Evolutionary conservation across 2,888 invertebrate species (phyloP).

Genomic region (Theretra japonica): DNA sequence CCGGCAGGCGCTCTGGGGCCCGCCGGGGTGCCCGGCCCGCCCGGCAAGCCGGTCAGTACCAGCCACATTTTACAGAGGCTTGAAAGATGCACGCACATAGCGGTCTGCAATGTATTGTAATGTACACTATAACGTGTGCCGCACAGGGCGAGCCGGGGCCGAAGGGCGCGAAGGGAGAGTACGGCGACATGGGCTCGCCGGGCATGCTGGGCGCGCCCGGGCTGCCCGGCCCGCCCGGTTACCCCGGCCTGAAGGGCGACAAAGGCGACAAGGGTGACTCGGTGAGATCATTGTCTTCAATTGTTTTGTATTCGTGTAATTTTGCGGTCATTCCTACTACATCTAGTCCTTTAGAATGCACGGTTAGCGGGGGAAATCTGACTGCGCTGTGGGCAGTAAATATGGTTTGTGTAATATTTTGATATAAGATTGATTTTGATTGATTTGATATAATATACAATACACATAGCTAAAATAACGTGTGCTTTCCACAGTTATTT

Average conservation of each 20-base stretch:
- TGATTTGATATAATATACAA: neutral
- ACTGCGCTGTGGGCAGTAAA: no score
- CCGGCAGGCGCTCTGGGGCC: slow-evolving; percentile 90
- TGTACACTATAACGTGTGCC: neutral
- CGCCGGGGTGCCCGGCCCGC: slow-evolving; percentile 94
- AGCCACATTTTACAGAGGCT: neutral
- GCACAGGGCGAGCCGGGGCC: slow-evolving; percentile 91
- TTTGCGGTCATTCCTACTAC: no score
- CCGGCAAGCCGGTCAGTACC: slow-evolving; percentile 89
- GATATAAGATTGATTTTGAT: no score
- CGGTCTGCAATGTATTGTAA: no score
- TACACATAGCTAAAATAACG: slow-evolving; percentile 28
- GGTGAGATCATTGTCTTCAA: slow-evolving; percentile 82
- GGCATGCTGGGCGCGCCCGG: slow-evolving; percentile 98
- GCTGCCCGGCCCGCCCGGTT: slow-evolving; percentile 91
- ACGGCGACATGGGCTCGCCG: slow-evolving; percentile 96
- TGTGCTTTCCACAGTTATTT: no score
- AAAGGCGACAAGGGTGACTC: slow-evolving; percentile 97
- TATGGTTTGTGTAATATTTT: no score
- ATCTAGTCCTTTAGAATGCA: no score
- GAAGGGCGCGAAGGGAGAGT: slow-evolving; percentile 94
- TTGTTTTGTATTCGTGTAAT: no score
- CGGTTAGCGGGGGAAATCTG: no score
- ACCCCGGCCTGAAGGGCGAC: slow-evolving; percentile 95
- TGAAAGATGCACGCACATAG: neutral